Percentiles rank a stretch among this genome's conserved stretches.
phyloP scores from a whole-genome alignment of 2,113 vertebrate species.

The Mustela lutreola region DNA sequence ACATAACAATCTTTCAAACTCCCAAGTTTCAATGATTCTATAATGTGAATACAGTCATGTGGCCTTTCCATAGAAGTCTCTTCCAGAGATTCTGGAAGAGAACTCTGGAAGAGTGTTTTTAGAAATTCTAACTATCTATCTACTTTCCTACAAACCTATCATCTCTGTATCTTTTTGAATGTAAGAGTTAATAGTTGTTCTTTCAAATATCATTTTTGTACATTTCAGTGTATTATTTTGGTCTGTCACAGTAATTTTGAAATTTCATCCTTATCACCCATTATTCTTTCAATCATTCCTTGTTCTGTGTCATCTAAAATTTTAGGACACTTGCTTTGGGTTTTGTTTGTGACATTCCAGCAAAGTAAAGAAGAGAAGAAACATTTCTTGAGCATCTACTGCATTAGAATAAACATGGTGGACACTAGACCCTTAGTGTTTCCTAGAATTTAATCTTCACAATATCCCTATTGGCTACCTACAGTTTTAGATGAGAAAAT shows the following conservation, averaged over 20 bases:
- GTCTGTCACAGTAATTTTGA: not conserved
- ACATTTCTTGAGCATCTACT: not conserved
- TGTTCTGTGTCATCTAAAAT: not conserved
- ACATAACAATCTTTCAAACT: not conserved
- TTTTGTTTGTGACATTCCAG: not conserved
- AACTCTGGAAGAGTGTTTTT: not conserved
- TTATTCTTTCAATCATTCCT: not conserved
- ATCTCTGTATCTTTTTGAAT: not conserved
- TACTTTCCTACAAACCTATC: not conserved
- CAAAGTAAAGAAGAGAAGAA: not conserved
- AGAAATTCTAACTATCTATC: not conserved
- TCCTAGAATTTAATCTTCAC: not conserved
- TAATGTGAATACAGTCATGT: not conserved
- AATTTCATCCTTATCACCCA: not conserved
- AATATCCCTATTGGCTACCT: not conserved
- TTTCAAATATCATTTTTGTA: slow-evolving; percentile 29
- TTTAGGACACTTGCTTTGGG: not conserved
- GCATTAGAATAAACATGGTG: not conserved
- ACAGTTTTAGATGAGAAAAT: not conserved
- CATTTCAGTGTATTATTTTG: not conserved
- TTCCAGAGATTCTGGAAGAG: not conserved
- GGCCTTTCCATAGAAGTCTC: not conserved
- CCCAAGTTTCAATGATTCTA: not conserved
- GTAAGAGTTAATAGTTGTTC: not conserved
- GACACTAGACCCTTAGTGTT: not conserved